A percentile compares a stretch with the other conserved stretches of the same genome.
Evolutionary conservation across 2,113 vertebrate species (phyloP).

Genomic region (Macaca fascicularis): DNA sequence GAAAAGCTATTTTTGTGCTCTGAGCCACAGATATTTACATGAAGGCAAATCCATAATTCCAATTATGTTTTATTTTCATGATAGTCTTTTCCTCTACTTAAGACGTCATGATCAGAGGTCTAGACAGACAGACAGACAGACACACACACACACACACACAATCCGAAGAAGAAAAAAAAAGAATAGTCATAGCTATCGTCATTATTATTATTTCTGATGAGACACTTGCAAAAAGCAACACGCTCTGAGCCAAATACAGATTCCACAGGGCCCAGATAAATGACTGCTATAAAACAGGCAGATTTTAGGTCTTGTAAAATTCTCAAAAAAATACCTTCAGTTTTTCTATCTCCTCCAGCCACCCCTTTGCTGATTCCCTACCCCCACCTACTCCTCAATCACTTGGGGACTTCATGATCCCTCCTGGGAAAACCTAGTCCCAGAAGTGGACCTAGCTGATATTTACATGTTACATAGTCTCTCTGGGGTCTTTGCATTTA

Average conservation of each 20-base stretch:
- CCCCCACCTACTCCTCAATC: background rate
- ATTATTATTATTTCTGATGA: background rate
- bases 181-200: background rate
- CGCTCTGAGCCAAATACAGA: background rate
- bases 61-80: constrained; percentile 46
- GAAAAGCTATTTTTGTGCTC: constrained; percentile 62
- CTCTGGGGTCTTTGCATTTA: background rate
- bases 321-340: background rate
- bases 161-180: background rate
- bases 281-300: background rate
- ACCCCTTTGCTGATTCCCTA: background rate
- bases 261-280: background rate
- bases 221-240: background rate
- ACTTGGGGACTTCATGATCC: background rate
- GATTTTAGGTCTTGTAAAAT: background rate
- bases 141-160: too few relatives aligned
- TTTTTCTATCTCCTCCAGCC: background rate
- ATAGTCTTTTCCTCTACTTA: background rate
- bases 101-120: background rate
- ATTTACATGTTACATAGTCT: background rate
- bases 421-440: background rate
- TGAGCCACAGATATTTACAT: constrained; percentile 3
- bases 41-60: constrained; percentile 26
- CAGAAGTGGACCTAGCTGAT: background rate
- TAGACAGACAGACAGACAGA: too few relatives aligned